A percentile compares a stretch with the other conserved stretches of the same genome.
Evolutionary conservation across 2,888 invertebrate species (phyloP).

Genomic region (Drosophila monieri): DNA sequence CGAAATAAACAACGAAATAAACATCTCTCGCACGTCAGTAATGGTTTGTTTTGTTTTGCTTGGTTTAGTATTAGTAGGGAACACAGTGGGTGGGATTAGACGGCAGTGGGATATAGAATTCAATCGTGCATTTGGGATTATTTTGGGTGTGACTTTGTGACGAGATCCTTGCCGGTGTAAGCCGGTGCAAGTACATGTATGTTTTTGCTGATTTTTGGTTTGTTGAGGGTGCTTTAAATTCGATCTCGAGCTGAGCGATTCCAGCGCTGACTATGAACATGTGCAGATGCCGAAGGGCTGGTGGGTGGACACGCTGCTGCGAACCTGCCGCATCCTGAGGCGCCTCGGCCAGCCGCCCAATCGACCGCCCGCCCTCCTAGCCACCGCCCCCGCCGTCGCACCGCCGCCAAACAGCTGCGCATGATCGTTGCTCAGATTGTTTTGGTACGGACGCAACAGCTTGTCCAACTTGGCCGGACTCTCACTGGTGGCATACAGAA

Average conservation of each 20-base stretch:
- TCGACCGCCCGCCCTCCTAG: slow-evolving; percentile 35
- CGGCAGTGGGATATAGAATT: slow-evolving; percentile 27
- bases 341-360: slow-evolving; percentile 63
- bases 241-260: slow-evolving; percentile 63
- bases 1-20: slow-evolving; percentile 28
- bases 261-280: slow-evolving; percentile 83
- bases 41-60: slow-evolving; percentile 25
- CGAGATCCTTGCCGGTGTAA: slow-evolving; percentile 60
- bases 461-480: slow-evolving; percentile 31
- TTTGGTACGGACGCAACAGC: slow-evolving; percentile 74
- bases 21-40: slow-evolving; percentile 22
- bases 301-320: slow-evolving; percentile 80
- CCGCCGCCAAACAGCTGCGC: slow-evolving; percentile 70
- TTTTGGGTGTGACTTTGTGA: slow-evolving; percentile 41
- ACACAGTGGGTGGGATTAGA: slow-evolving; percentile 33
- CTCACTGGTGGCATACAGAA: slow-evolving; percentile 65
- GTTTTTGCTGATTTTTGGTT: slow-evolving; percentile 31
- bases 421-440: slow-evolving; percentile 78
- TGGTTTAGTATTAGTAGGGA: slow-evolving; percentile 58
- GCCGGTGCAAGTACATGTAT: slow-evolving; percentile 31
- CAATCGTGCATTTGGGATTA: slow-evolving; percentile 34
- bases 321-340: slow-evolving; percentile 70
- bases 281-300: slow-evolving; percentile 83
- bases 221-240: slow-evolving; percentile 8
- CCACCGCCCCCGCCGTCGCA: slow-evolving; percentile 2